Base-by-base conservation (phyloP, 2,113 vertebrate species). In the Polypterus bichir region DNA sequence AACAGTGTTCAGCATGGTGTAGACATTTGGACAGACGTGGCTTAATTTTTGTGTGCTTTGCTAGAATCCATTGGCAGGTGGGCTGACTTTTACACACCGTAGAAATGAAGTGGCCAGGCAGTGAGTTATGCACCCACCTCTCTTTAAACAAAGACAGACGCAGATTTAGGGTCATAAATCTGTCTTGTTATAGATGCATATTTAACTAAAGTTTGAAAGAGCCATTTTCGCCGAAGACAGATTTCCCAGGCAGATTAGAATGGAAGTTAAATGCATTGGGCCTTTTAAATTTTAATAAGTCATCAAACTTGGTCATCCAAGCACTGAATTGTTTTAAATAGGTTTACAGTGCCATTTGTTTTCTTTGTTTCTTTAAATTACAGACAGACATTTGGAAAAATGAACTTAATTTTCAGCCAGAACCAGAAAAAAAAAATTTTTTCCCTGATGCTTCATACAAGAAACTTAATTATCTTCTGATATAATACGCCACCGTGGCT, bases 231-330 rank as follows among this genome's bases (percentile, higher is more conserved):
- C 76, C 75, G 66, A 66, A 74, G 72, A 79, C 75, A 69, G 73
- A 55, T 55, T 55, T 55, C 54, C 9, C 73, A 70, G 75, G 73
- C 74, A 74, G 74, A 48, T 46, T 47, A 62, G 66, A 56, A 54
- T 58, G 57, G 44, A 44, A 61, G 68, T 75, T 71, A 70, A 75
- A 74, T 70, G 71, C 74, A 69, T 74, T 79, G 71, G 74, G 75
- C 71, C 71, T 72, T 73, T 73, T 70, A 79, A 77, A 81, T 78
- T 77, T 76, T 78, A 83, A 80, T 80, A 77, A 78, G 74, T 66
- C 68, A 69, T 74, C 65, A 67, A 74, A 69, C 68, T 72, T 71
- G 75, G 3, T 52, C 67, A 65, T 52, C 61, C 58, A 60, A 57
- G 66, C 63, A 59, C 51, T 64, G 62, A 66, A 60, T 64, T 58